Conservation (phyloP, 2,113 vertebrate species). For the Pomatostomus ruficeps region DNA sequence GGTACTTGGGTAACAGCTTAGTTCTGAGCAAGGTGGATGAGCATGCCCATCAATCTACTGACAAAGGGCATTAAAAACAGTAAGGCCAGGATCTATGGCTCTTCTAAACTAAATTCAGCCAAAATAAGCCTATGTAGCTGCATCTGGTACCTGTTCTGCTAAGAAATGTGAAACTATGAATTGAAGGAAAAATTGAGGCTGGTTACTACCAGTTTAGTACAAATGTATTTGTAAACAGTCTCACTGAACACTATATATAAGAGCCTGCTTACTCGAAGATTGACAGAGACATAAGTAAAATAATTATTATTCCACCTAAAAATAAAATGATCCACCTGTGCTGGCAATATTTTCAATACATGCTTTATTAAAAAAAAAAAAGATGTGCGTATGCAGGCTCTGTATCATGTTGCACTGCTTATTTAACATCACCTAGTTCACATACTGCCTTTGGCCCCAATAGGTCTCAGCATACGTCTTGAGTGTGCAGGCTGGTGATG, state of each 20-base stretch:
- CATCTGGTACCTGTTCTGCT: not conserved
- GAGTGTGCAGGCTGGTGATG: not conserved
- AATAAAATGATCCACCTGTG: not conserved
- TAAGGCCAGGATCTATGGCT: not conserved
- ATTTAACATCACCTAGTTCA: not conserved
- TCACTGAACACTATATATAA: not conserved
- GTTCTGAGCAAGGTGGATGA: not conserved
- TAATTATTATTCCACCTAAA: not conserved
- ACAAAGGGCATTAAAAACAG: not conserved
- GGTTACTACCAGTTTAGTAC: not conserved
- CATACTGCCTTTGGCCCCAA: not conserved
- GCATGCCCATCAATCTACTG: not conserved
- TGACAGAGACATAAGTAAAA: not conserved
- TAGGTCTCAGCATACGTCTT: not conserved
- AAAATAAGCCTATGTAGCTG: not conserved
- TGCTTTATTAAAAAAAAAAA: not conserved
- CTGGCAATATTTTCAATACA: not conserved
- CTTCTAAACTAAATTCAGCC: not conserved
- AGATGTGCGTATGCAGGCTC: not conserved
- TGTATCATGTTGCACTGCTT: not conserved
- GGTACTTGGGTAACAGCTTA: not conserved
- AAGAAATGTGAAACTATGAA: not conserved
- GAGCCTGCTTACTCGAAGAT: not conserved
- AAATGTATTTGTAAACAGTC: not conserved
- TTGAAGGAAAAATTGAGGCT: not conserved